A percentile compares a stretch with the other conserved stretches of the same genome.
phyloP scores from a whole-genome alignment of 2,888 invertebrate genomes.

The Ophioninae sp. region DNA sequence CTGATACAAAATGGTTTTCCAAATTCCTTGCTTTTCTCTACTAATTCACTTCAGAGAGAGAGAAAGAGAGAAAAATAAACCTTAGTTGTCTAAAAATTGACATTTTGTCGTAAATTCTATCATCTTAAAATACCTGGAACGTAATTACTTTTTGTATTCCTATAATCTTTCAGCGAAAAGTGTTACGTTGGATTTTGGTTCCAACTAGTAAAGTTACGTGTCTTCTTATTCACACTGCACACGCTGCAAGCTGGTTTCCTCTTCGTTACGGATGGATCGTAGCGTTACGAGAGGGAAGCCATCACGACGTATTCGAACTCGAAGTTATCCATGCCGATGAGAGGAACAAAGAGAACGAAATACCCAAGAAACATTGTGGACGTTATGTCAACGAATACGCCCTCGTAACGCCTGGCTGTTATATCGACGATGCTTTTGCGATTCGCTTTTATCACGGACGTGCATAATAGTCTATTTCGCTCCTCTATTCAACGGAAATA shows the following conservation, averaged over 20 bases:
- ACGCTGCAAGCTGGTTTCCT: slow-evolving; percentile 8
- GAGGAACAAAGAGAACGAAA: slow-evolving; percentile 26
- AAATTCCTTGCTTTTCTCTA: too few relatives aligned
- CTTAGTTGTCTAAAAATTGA: slow-evolving; percentile 5
- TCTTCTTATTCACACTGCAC: slow-evolving; percentile 15
- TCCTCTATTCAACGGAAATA: background rate
- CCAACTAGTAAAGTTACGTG: slow-evolving; percentile 32
- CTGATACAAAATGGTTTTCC: too few relatives aligned
- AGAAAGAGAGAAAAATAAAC: too few relatives aligned
- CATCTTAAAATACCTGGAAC: background rate
- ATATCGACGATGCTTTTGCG: slow-evolving; percentile 23
- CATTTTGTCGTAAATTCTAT: slow-evolving; percentile 8
- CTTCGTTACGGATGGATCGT: slow-evolving; percentile 25
- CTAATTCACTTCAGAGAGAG: too few relatives aligned
- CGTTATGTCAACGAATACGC: slow-evolving; percentile 25
- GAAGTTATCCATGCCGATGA: slow-evolving; percentile 6
- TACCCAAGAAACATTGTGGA: slow-evolving; percentile 47
- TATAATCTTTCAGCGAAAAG: slow-evolving; percentile 4
- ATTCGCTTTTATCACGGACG: slow-evolving; percentile 25
- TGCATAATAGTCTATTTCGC: slow-evolving; percentile 3
- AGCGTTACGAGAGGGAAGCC: slow-evolving; percentile 51
- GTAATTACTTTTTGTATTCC: background rate
- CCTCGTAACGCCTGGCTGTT: slow-evolving; percentile 35
- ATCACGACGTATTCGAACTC: slow-evolving; percentile 43
- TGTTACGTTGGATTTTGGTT: slow-evolving; percentile 40